Base-by-base conservation (phyloP, 2,797 vertebrate genomes). In the Paedocypris micromegethes region DNA sequence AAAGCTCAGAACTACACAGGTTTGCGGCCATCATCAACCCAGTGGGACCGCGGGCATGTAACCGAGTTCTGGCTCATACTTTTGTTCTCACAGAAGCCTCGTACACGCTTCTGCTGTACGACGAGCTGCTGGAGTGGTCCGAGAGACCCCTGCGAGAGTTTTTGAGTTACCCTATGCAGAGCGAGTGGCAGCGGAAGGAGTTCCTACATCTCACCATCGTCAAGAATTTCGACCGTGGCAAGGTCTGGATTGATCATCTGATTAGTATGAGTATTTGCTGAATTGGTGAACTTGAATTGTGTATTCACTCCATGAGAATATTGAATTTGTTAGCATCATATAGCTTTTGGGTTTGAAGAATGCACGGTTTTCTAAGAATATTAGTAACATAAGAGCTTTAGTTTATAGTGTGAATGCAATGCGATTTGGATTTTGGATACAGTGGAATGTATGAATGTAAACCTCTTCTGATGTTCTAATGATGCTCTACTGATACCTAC, bases 1-100 rank as follows among this genome's bases (percentile, higher is more conserved):
- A 98, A 99, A 89, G 97, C 97, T 39, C 96, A 99, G 76, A 99
- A 99, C 83, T 99, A 95, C 83, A 99, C 96, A 90, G 97, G 96
- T 99, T 91, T 46, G 39, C 6, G 58, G 48, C 49, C 37, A 5
- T 9, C 4, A 5, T 37, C 2, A 54, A 38, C 4, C 37, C 8
- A 0, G 46, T 23, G 23, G 23, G 23, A 1, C 1, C 1, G 23
- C 23, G 23, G 23, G 23, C 23, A 23, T 23, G 23, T 23, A 23
- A 23, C 23, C 23, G 23, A 23, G 23, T 23, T 23, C 23, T 5
- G 5, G 46, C 40, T 2, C 5, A 9, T 40, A 6, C 40, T 51
- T 38, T 8, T 57, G 39, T 69, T 43, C 77, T 9, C 67, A 8
- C 84, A 99, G 97, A 99, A 88, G 96, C 95, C 3, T 96, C 95